These are phyloP conservation scores for Eutrigla gurnardus DNA, from an alignment of 2,797 vertebrate species.

Conservation along the genomic window DNA sequence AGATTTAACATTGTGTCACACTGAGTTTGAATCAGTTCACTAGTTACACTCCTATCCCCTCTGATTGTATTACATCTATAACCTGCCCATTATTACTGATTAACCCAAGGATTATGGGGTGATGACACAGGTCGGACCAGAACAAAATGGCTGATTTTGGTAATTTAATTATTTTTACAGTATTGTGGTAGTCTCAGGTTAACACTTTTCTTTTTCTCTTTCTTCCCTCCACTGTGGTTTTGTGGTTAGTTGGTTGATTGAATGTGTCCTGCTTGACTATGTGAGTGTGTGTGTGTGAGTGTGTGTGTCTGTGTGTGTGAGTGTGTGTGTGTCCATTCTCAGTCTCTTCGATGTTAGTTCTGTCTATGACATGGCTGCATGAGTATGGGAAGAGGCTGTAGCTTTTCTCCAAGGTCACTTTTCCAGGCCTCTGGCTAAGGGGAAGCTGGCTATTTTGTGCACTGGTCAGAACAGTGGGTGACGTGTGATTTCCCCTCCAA, in stretches of 20 bases:
- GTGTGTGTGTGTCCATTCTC: constrained; percentile 39
- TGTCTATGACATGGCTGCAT: constrained; percentile 63
- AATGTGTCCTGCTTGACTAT: constrained; percentile 38
- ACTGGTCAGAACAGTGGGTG: constrained; percentile 64
- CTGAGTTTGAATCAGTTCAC: constrained; percentile 36
- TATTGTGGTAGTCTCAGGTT: constrained; percentile 27
- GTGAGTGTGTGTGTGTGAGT: constrained; percentile 27
- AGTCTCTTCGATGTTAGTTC: constrained; percentile 36
- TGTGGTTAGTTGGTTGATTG: constrained; percentile 54
- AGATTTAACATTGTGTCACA: constrained; percentile 21
- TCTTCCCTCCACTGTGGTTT: constrained; percentile 38
- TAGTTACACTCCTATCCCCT: constrained; percentile 33
- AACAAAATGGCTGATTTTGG: constrained; percentile 41
- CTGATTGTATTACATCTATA: constrained; percentile 47
- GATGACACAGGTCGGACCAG: constrained; percentile 31
- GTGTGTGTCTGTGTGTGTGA: constrained; percentile 12
- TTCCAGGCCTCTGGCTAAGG: constrained; percentile 68
- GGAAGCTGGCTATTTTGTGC: constrained; percentile 72
- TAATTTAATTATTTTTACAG: constrained; percentile 10
- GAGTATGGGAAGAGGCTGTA: constrained; percentile 66
- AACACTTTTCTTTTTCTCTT: constrained; percentile 15
- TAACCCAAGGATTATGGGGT: constrained; percentile 33
- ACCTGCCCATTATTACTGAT: constrained; percentile 62
- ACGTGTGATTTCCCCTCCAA: constrained; percentile 38
- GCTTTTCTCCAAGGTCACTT: constrained; percentile 77